These are phyloP conservation scores for Ophion ventricosus DNA, from an alignment of 2,888 invertebrate species.

Conservation along the genomic window DNA sequence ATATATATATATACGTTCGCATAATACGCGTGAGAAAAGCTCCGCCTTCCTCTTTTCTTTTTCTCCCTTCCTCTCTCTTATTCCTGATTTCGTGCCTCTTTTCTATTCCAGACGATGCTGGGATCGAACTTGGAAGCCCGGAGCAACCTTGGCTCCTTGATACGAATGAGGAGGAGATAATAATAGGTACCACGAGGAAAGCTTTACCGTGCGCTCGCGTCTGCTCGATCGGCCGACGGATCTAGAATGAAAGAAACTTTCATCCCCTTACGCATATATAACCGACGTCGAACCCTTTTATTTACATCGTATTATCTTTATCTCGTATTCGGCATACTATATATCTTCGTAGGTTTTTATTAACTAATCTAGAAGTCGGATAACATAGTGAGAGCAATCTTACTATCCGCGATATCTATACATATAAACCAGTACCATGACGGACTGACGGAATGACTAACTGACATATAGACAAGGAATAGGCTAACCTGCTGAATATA, in stretches of 20 bases:
- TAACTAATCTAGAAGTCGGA: conserved; percentile 25
- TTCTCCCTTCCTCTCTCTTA: conserved; percentile 10
- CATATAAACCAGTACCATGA: too few relatives aligned
- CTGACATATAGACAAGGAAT: too few relatives aligned
- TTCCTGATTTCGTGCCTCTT: conserved; percentile 16
- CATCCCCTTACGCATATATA: conserved; percentile 1
- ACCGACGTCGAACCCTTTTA: neutral
- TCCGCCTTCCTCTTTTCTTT: conserved; percentile 26
- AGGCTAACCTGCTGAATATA: too few relatives aligned
- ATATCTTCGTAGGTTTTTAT: conserved; percentile 33
- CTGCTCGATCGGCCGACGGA: neutral
- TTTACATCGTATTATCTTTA: conserved; percentile 7
- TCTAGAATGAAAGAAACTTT: conserved; percentile 1
- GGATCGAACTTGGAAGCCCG: conserved; percentile 47
- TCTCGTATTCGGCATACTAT: neutral
- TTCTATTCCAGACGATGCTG: conserved; percentile 31
- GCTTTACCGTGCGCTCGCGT: conserved; percentile 15
- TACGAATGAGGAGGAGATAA: neutral
- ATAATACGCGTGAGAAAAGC: conserved; percentile 7
- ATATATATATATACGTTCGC: neutral
- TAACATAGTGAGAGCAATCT: neutral
- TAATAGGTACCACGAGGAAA: neutral
- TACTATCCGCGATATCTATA: neutral
- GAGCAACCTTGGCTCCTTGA: conserved; percentile 20
- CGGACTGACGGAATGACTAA: too few relatives aligned